Base-by-base conservation (phyloP, 2,888 invertebrate genomes). In the Gymnoscelis rufifasciata region DNA sequence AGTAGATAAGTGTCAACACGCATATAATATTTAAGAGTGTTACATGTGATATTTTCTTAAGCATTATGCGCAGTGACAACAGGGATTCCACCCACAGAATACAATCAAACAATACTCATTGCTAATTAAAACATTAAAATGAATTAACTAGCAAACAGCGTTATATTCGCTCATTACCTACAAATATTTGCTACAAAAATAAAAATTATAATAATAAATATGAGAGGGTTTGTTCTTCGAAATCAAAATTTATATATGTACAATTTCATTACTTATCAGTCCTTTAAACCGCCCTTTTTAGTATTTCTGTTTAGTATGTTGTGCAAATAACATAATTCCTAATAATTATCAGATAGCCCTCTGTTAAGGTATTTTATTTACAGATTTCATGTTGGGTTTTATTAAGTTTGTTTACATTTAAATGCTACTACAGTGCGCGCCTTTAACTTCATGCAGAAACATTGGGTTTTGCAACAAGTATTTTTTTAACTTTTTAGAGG, bases 191-290 rank as follows among this genome's bases (percentile, higher is more conserved):
- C 71, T 76, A 75, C 60, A 67, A 69, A 68, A 71, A 70, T 68
- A 69, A 66, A 66, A 62, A 54, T 58, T 64, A 65, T 57, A 82
- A 83, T 37, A 49, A 41, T 45, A 45, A 51, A 51, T 47, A 51
- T 51, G 46, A 41, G 45, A 57, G 56, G 52, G 51, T 50, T 43
- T 41, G 42, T 38, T 38, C 80, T 66, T 74, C 76, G 75, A 78
- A 75, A 76, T 76, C 68, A 71, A 74, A 72, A 73, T 72, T 74
- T 71, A 73, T 62, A 61, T 82, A 84, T 83, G 66, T 82, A 83
- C 82, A 84, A 71, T 74, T 47, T 62, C 62, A 60, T 68, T 66
- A 64, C 55, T 59, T 71, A 81, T 84, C 83, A 84, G 83, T 84
- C 83, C 71, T 63, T 75, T 65, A 65, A 74, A 73, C 66, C 72